phyloP scores from a whole-genome alignment of 2,888 invertebrate genomes.

The Glaucopsyche alexis region DNA sequence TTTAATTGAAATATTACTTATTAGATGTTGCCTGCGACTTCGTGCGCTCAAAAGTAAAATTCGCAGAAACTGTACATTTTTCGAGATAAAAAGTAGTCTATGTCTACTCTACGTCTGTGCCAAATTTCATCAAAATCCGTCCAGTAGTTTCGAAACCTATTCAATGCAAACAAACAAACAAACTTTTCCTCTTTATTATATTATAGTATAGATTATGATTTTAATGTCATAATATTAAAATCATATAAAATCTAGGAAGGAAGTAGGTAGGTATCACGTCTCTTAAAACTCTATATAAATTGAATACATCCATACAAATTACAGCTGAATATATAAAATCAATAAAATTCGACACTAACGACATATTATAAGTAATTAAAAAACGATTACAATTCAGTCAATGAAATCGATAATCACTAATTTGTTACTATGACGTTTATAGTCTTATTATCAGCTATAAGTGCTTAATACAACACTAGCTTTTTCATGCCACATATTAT shows the following conservation, averaged over 20 bases:
- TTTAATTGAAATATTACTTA: too few relatives aligned
- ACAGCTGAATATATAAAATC: constrained; percentile 11
- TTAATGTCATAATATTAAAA: neutral
- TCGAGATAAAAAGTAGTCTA: too few relatives aligned
- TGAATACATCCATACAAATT: constrained; percentile 10
- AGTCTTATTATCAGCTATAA: neutral
- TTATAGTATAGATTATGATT: too few relatives aligned
- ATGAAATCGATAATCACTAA: neutral
- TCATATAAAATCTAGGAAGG: neutral
- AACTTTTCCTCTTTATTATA: too few relatives aligned
- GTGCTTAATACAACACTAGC: neutral
- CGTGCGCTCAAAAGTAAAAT: too few relatives aligned
- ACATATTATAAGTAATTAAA: neutral
- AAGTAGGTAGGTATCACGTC: neutral
- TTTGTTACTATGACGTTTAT: neutral
- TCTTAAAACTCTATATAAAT: neutral
- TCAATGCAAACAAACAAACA: too few relatives aligned
- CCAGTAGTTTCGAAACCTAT: too few relatives aligned
- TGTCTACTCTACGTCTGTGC: too few relatives aligned
- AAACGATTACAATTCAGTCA: constrained; percentile 2
- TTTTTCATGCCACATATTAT: neutral
- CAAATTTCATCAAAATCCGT: too few relatives aligned
- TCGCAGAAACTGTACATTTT: too few relatives aligned
- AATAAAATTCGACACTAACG: neutral
- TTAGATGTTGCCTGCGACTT: too few relatives aligned